phyloP scores from a whole-genome alignment of 2,797 vertebrate genomes.

The Halcyon smyrnensis region DNA sequence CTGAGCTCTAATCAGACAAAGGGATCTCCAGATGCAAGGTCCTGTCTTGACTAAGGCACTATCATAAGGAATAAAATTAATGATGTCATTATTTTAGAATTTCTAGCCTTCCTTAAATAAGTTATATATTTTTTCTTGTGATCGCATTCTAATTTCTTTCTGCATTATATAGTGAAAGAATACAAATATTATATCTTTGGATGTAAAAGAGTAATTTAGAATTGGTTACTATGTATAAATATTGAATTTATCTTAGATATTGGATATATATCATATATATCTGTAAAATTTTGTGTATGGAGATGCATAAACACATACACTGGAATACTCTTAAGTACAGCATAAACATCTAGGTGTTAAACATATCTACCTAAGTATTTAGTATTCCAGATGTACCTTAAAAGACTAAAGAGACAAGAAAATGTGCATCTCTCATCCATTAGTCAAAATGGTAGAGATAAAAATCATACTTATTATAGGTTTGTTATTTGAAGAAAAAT shows the following conservation, averaged over 20 bases:
- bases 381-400: not conserved
- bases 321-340: not conserved
- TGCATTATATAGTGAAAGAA: not conserved
- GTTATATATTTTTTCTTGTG: not conserved
- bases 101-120: not conserved
- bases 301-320: not conserved
- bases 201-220: not conserved
- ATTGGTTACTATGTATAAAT: not conserved
- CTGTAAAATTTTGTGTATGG: not conserved
- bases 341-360: not conserved
- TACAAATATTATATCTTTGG: not conserved
- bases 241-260: not conserved
- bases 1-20: not conserved
- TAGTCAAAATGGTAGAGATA: not conserved
- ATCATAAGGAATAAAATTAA: not conserved
- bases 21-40: not conserved
- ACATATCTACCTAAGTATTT: not conserved
- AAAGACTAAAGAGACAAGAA: slow-evolving; percentile 45
- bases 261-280: not conserved
- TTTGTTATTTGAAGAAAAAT: slow-evolving; percentile 1
- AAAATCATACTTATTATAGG: not conserved
- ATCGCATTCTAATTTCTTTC: not conserved
- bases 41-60: not conserved
- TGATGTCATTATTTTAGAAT: not conserved
- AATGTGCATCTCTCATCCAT: slow-evolving; percentile 32